Conservation (phyloP, 2,888 invertebrate genomes). For the Torymus tubicola region DNA sequence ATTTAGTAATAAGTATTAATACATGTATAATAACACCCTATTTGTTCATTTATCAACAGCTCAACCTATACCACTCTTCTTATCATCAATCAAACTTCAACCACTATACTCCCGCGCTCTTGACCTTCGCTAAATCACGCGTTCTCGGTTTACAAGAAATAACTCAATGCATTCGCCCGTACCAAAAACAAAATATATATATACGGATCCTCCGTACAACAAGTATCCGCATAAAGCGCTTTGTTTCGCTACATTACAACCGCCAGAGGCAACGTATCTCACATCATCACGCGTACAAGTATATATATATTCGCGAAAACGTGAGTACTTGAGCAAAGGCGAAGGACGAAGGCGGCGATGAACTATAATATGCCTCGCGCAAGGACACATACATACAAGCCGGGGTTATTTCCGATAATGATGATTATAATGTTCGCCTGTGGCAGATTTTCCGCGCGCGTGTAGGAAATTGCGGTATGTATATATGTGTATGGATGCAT, state of each 20-base stretch:
- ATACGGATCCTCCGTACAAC: not conserved
- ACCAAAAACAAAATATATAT: constrained; percentile 14
- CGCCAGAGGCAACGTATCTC: constrained; percentile 8
- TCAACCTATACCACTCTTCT: no score
- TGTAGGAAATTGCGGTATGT: constrained; percentile 17
- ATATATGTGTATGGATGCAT: not conserved
- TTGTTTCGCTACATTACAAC: constrained; percentile 21
- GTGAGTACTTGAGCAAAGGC: constrained; percentile 19
- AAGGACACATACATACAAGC: constrained; percentile 28
- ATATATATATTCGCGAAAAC: constrained; percentile 9
- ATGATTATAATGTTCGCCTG: constrained; percentile 35
- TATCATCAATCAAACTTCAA: no score
- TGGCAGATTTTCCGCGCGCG: not conserved
- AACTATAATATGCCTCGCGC: not conserved
- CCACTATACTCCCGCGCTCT: no score
- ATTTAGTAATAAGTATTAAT: no score
- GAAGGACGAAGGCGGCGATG: constrained; percentile 33
- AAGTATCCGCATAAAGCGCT: not conserved
- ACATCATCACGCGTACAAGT: not conserved
- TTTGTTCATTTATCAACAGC: no score
- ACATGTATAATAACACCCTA: no score
- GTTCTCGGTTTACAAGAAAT: constrained; percentile 46
- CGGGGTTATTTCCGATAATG: constrained; percentile 42
- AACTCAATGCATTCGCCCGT: constrained; percentile 25
- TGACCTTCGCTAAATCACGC: constrained; percentile 1